These are phyloP conservation scores for Shargacucullia verbasci DNA, from an alignment of 2,888 invertebrate species.

Conservation along the genomic window DNA sequence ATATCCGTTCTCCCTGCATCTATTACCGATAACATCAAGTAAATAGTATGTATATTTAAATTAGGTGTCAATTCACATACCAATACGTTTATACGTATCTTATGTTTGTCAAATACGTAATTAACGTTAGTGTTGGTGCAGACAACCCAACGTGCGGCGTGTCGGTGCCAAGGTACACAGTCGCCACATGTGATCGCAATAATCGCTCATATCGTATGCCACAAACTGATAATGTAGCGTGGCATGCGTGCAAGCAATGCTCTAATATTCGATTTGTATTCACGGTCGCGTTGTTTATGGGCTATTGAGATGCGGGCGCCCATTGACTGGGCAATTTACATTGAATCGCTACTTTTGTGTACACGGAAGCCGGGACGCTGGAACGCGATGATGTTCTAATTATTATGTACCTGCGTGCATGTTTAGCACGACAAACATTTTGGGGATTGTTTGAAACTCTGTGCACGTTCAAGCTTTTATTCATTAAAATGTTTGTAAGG, in stretches of 20 bases:
- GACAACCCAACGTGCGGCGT: slow-evolving; percentile 25
- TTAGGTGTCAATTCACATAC: slow-evolving; percentile 54
- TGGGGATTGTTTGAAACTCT: slow-evolving; percentile 1
- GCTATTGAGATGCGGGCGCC: slow-evolving; percentile 83
- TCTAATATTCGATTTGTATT: slow-evolving; percentile 88
- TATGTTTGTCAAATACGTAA: slow-evolving; percentile 60
- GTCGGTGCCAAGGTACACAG: slow-evolving; percentile 66
- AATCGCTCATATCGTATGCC: slow-evolving; percentile 69
- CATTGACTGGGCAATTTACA: slow-evolving; percentile 82
- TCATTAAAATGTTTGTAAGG: background rate
- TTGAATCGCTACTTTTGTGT: slow-evolving; percentile 81
- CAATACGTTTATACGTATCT: slow-evolving; percentile 45
- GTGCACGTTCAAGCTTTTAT: background rate
- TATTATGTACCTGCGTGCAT: slow-evolving; percentile 56
- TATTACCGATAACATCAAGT: slow-evolving; percentile 35
- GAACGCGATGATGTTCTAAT: slow-evolving; percentile 71
- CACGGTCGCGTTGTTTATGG: slow-evolving; percentile 86
- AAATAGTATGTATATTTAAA: slow-evolving; percentile 47
- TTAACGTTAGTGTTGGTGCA: slow-evolving; percentile 58
- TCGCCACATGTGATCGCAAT: slow-evolving; percentile 67
- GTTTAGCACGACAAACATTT: slow-evolving; percentile 39
- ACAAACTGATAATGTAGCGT: slow-evolving; percentile 75
- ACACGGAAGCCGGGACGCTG: slow-evolving; percentile 58
- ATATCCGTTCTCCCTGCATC: slow-evolving; percentile 11
- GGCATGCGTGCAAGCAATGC: slow-evolving; percentile 68